Evolutionary conservation across 1,140 invertebrate genomes (phyloP), one percentile per base, ranked within the genome.

Genomic region (Steinernema khuongi): DNA sequence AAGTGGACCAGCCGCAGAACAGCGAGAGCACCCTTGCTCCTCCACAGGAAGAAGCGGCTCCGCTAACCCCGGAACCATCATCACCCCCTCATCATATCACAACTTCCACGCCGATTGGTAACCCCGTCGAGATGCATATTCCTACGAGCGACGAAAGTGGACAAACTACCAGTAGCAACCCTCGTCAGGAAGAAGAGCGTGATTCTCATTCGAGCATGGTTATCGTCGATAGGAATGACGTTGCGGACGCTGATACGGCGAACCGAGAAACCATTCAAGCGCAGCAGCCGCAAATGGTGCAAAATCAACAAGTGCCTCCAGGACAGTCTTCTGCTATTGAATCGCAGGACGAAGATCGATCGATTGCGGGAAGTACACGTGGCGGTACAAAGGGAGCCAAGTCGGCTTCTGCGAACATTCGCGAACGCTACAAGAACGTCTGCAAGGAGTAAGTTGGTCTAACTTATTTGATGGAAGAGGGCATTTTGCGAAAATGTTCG

Each of bases 171-270:
- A 60, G 50, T 22, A 26, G 50, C 50, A 60, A n/a, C 26, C 50
- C 14, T 7, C 36, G n/a, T n/a, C 50, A 60, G 26, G 50, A 60
- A 60, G 50, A 60, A 22, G 50, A 60, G 26, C 50, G 50, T 22
- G 50, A 60, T 22, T 60, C 50, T 7, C 50, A 60, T 60, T 60
- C 50, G 7, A 60, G 50, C 19, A 60, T 60, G 50, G 50, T 60
- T 22, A 60, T 60, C 7, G 50, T 60, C 4, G 50, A 60, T 17
- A 60, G 50, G 26, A 60, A 26, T 22, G 50, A 60, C 50, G 50
- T 60, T 11, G 50, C 19, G 4, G 50, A 60, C 22, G 50, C 50
- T 26, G 50, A 60, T n/a, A 60, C 50, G 7, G 50, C 50, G 19
- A 22, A 26, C 4, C 50, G 26, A 26, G 50, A 60, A 60, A 60